Conservation (phyloP, 2,888 invertebrate genomes). For the Lapara coniferarum region DNA sequence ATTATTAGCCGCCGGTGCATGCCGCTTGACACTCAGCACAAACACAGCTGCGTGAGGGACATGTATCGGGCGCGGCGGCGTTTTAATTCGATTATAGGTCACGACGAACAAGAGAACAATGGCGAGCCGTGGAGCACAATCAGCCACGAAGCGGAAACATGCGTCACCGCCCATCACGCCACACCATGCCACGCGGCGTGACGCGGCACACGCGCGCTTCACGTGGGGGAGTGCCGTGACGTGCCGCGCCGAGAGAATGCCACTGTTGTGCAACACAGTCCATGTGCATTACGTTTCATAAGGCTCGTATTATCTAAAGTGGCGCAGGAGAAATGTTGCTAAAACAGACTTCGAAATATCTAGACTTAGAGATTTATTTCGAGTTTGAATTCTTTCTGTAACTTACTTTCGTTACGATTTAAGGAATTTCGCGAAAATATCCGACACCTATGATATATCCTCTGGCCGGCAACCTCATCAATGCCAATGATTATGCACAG, state of each 20-base stretch:
- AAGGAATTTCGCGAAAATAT: no score
- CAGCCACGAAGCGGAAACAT: not conserved
- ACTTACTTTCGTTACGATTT: no score
- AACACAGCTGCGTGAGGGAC: no score
- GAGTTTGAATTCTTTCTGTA: no score
- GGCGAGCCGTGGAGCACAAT: not conserved
- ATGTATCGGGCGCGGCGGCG: not conserved
- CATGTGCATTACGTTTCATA: constrained; percentile 12
- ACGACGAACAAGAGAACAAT: not conserved
- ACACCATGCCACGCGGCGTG: not conserved
- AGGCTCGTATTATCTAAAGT: constrained; percentile 9
- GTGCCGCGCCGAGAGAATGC: constrained; percentile 6
- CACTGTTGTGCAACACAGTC: not conserved
- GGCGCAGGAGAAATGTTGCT: not conserved
- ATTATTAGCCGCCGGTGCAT: no score
- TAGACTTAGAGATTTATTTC: no score
- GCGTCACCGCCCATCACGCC: constrained; percentile 6
- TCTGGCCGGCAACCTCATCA: no score
- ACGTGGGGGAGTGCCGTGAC: not conserved
- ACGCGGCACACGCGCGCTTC: not conserved
- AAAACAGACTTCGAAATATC: no score
- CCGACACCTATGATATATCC: no score
- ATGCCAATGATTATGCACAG: no score
- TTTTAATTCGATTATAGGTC: not conserved
- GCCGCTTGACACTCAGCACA: no score